phyloP scores from a whole-genome alignment of 2,888 invertebrate genomes.

The Cephus nigrinus region DNA sequence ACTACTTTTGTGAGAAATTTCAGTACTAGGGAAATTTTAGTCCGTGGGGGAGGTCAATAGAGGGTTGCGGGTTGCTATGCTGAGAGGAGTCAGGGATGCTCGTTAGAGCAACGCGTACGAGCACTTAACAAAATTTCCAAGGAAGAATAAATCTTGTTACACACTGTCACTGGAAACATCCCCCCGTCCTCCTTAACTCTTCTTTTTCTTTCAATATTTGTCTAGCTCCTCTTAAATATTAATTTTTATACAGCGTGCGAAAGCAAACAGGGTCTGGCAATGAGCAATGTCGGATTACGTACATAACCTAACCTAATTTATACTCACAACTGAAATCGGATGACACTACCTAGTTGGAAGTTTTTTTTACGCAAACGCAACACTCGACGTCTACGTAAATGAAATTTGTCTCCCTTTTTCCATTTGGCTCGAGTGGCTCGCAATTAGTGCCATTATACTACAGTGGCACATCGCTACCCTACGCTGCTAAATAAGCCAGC shows the following conservation, averaged over 20 bases:
- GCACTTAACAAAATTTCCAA: not conserved
- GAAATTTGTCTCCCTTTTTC: not conserved
- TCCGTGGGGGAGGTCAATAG: not conserved
- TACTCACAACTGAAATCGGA: not conserved
- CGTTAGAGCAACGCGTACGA: not conserved
- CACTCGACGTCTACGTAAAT: not conserved
- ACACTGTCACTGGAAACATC: not conserved
- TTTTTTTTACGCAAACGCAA: not conserved
- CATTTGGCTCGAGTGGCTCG: not conserved
- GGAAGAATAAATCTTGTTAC: not conserved
- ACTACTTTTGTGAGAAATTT: not conserved
- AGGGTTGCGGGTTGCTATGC: not conserved
- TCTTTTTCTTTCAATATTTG: not conserved
- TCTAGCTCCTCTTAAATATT: not conserved
- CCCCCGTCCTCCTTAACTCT: not conserved
- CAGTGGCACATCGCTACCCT: not conserved
- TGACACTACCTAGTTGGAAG: not conserved
- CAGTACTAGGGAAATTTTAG: not conserved
- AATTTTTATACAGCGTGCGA: not conserved
- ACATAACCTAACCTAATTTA: not conserved
- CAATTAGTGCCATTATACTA: constrained; percentile 1
- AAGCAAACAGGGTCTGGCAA: not conserved
- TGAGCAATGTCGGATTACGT: not conserved
- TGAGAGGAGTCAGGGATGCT: not conserved
- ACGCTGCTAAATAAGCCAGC: not conserved